phyloP scores from a whole-genome alignment of 2,888 invertebrate genomes.

The Zaprionus obscuricornis region DNA sequence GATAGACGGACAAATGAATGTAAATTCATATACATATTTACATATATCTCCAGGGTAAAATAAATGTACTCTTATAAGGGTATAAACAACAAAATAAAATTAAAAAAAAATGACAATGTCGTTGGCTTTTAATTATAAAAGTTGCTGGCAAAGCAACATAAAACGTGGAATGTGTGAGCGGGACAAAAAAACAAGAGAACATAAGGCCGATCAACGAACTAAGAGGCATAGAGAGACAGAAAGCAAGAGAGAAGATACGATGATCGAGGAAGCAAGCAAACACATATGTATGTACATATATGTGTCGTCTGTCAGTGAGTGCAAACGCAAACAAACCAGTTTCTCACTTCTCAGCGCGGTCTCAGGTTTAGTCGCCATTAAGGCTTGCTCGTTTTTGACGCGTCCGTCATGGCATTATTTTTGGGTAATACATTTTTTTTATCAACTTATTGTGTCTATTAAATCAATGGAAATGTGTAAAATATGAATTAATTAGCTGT shows the following conservation, averaged over 20 bases:
- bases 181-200: conserved; percentile 19
- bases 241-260: conserved; percentile 7
- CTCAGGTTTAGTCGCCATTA: conserved; percentile 52
- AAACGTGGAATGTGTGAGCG: conserved; percentile 38
- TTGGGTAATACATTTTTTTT: no score
- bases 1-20: no score
- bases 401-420: conserved; percentile 17
- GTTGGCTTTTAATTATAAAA: conserved; percentile 65
- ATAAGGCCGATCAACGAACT: no score
- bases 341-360: conserved; percentile 59
- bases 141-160: conserved; percentile 49
- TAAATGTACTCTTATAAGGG: no score
- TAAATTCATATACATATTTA: no score
- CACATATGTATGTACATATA: conserved; percentile 41
- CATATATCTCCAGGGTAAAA: no score
- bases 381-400: conserved; percentile 60
- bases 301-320: conserved; percentile 44
- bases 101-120: conserved; percentile 30
- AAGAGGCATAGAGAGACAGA: conserved; percentile 20
- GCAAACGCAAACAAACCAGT: conserved; percentile 69
- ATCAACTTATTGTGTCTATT: no score
- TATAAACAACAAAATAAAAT: conserved; percentile 32
- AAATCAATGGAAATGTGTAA: no score
- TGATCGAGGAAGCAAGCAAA: conserved; percentile 37
- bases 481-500: no score